Percentiles rank a stretch among this genome's conserved stretches.
Evolutionary conservation across 2,797 vertebrate species (phyloP).

Genomic region (Macroramphosus scolopax): DNA sequence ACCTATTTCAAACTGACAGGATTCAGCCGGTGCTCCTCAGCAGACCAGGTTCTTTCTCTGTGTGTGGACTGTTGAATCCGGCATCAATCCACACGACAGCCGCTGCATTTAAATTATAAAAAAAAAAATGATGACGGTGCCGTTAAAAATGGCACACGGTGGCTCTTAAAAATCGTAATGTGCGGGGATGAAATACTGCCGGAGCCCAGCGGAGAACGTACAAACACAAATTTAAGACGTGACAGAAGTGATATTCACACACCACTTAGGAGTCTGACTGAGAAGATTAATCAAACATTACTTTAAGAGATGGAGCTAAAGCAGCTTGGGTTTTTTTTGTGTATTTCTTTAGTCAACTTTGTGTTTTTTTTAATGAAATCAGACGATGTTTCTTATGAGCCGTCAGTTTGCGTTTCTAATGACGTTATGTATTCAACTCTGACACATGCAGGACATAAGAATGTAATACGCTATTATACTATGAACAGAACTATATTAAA

Average conservation of each 20-base stretch:
- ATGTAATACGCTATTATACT: no score
- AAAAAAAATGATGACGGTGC: constrained; percentile 24
- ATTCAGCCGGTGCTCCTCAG: constrained; percentile 42
- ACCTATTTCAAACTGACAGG: constrained; percentile 48
- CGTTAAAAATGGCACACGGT: constrained; percentile 26
- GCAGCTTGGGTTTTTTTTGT: background rate
- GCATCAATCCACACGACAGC: constrained; percentile 57
- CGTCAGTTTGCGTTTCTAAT: no score
- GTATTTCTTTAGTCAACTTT: constrained; percentile 5
- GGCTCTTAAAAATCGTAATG: constrained; percentile 23
- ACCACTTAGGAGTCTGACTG: background rate
- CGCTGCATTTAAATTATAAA: constrained; percentile 56
- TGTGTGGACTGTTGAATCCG: constrained; percentile 40
- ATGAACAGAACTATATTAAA: no score
- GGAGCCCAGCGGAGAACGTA: constrained; percentile 10
- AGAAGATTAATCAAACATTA: constrained; percentile 1
- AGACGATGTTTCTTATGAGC: no score
- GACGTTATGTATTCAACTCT: no score
- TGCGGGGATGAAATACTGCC: constrained; percentile 15
- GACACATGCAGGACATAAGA: no score
- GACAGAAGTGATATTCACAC: background rate
- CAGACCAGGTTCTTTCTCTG: constrained; percentile 44
- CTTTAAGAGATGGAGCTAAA: background rate
- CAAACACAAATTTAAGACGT: constrained; percentile 10
- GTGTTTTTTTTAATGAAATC: background rate